A percentile compares a stretch with the other conserved stretches of the same genome.
phyloP scores from a whole-genome alignment of 2,888 invertebrate species.

The Cantharis rustica region DNA sequence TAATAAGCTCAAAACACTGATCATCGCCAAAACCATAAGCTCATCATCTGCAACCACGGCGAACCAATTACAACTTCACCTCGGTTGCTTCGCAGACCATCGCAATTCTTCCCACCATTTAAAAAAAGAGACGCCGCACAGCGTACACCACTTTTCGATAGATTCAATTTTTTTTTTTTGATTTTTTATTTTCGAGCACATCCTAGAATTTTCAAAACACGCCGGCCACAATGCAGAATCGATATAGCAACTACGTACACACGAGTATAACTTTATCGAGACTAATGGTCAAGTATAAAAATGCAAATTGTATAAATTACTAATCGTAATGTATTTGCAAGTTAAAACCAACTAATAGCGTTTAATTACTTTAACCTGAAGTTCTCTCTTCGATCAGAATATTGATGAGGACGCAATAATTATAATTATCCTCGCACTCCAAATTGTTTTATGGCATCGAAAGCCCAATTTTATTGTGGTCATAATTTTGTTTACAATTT shows the following conservation, averaged over 20 bases:
- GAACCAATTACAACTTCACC: slow-evolving; percentile 18
- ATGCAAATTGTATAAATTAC: neutral
- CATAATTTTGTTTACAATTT: neutral
- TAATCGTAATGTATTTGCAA: neutral
- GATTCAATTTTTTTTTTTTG: neutral
- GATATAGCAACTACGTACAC: too few species aligned
- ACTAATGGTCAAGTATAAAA: neutral
- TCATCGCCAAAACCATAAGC: slow-evolving; percentile 29
- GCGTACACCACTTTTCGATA: neutral
- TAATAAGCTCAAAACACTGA: slow-evolving; percentile 27
- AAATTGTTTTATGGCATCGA: neutral
- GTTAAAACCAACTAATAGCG: neutral
- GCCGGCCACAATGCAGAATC: neutral
- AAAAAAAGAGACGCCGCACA: neutral
- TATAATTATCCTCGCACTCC: neutral
- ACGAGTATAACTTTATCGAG: neutral
- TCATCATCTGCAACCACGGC: slow-evolving; percentile 26
- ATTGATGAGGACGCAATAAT: neutral
- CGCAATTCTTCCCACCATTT: slow-evolving; percentile 17
- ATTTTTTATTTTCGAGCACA: too few species aligned
- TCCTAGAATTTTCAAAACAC: neutral
- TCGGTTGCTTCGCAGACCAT: slow-evolving; percentile 16
- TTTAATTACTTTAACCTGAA: neutral
- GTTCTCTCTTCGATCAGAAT: neutral
- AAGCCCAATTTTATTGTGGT: neutral